Evolutionary conservation across 2,797 vertebrate genomes (phyloP).

Genomic region (Emydoidea blandingii): DNA sequence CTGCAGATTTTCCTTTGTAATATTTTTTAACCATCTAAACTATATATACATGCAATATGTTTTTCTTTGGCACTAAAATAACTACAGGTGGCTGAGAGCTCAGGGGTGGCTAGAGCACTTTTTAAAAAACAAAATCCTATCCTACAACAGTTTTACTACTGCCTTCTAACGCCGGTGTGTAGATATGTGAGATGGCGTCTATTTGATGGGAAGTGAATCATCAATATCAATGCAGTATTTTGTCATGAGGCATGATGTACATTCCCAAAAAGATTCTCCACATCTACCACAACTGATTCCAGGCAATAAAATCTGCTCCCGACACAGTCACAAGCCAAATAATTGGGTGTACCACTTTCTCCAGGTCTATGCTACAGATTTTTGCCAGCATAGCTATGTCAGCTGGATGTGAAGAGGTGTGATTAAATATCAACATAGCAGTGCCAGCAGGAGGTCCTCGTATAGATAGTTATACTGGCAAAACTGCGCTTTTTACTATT

Average conservation of each 20-base stretch:
- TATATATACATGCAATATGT: not conserved
- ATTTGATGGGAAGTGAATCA: not conserved
- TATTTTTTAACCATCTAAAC: not conserved
- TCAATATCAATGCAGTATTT: not conserved
- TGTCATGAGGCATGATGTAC: not conserved
- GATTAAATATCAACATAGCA: too few species aligned
- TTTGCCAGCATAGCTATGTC: too few species aligned
- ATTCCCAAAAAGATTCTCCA: not conserved
- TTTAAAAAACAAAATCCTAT: not conserved
- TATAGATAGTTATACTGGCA: too few species aligned
- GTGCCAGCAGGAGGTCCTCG: too few species aligned
- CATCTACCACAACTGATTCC: not conserved
- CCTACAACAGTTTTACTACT: not conserved
- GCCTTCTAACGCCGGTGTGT: not conserved
- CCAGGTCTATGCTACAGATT: too few species aligned
- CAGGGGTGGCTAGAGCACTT: not conserved
- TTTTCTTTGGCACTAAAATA: fast-evolving
- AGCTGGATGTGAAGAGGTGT: too few species aligned
- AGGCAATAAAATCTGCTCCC: not conserved
- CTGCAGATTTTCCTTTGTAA: not conserved
- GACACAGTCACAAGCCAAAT: not conserved
- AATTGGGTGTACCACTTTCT: fast-evolving
- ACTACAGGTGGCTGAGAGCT: not conserved
- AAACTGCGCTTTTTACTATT: too few species aligned
- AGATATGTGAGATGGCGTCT: not conserved